Conservation (phyloP, 2,113 vertebrate genomes). For the Felis chaus region DNA sequence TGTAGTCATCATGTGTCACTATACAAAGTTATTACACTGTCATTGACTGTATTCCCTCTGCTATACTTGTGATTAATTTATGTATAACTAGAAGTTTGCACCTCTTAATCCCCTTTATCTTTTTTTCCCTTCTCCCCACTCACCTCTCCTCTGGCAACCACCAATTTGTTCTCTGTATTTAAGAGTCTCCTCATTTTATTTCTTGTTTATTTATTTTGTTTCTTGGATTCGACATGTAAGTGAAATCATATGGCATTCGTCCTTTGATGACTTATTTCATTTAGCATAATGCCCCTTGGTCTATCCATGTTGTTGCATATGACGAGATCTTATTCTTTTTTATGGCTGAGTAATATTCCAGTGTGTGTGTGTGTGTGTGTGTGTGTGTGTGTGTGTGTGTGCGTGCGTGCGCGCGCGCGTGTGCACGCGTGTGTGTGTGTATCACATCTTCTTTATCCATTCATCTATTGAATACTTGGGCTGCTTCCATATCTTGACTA, state of each 20-base stretch:
- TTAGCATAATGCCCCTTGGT: not conserved
- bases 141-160: not conserved
- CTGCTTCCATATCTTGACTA: not conserved
- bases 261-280: not conserved
- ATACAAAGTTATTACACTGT: not conserved
- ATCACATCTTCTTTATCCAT: not conserved
- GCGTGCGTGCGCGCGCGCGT: too few species aligned
- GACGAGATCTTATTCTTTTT: not conserved
- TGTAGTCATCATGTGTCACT: not conserved
- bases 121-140: not conserved
- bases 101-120: not conserved
- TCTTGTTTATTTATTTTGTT: not conserved
- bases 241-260: not conserved
- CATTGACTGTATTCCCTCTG: not conserved
- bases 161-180: not conserved
- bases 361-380: not conserved
- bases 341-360: not conserved
- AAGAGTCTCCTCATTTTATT: not conserved
- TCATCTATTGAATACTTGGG: not conserved
- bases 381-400: too few species aligned
- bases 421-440: too few species aligned
- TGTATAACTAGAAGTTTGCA: not conserved
- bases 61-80: not conserved
- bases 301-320: not conserved
- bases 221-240: not conserved